Evolutionary conservation across 92 coral and sea anemone genomes (phyloP).

Genomic region (Siderastrea radians): DNA sequence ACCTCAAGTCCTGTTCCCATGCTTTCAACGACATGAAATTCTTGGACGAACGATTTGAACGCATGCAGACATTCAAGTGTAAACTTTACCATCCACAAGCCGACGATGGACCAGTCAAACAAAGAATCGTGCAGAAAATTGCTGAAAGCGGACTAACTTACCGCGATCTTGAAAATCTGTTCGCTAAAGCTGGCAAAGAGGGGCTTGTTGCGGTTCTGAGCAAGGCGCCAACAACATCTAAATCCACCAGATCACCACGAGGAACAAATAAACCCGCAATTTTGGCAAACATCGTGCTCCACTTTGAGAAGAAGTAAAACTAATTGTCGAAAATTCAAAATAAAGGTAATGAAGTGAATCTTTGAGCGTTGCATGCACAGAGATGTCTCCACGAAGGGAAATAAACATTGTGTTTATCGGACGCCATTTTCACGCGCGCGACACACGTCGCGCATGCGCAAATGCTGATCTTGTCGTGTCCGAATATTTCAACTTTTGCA

Average conservation of each 20-base stretch:
- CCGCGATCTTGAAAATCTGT: constrained; percentile 29
- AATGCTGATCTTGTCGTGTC: not conserved
- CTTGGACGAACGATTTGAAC: constrained; percentile 49
- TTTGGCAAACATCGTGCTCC: constrained; percentile 22
- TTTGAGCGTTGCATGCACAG: too few species aligned
- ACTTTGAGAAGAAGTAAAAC: constrained; percentile 6
- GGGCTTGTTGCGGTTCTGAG: constrained; percentile 22
- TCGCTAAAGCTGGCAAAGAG: constrained; percentile 24
- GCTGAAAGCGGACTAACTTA: constrained; percentile 11
- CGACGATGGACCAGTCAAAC: constrained; percentile 40
- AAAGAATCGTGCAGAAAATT: constrained; percentile 1
- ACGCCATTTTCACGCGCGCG: not conserved
- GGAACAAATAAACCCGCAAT: constrained; percentile 13
- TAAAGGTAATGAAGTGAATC: too few species aligned
- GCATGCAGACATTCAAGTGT: constrained; percentile 47
- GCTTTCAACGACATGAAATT: constrained; percentile 52
- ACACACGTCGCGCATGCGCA: not conserved
- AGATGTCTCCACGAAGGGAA: too few species aligned
- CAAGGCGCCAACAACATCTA: not conserved
- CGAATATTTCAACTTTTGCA: not conserved
- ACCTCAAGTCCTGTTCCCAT: constrained; percentile 24
- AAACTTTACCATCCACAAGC: constrained; percentile 24
- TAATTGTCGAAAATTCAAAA: not conserved
- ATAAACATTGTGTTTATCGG: too few species aligned
- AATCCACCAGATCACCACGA: constrained; percentile 15